Evolutionary conservation across 2,113 vertebrate genomes (phyloP).

Genomic region (Lipophrys pholis): DNA sequence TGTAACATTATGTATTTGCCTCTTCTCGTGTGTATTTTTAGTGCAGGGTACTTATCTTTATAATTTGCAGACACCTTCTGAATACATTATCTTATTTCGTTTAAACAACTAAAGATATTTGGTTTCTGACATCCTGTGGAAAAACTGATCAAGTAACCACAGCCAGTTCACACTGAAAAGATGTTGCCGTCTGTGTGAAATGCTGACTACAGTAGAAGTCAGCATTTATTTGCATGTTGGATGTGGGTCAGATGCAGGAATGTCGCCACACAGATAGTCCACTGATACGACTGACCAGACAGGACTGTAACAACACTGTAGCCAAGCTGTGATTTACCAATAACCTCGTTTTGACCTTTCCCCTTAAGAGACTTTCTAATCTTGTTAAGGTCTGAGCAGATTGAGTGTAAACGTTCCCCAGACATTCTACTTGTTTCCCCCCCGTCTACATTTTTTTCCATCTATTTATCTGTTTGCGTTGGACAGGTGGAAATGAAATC

Average conservation of each 20-base stretch:
- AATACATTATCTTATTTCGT: background rate
- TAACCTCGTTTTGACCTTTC: slow-evolving; percentile 24
- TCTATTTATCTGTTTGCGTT: background rate
- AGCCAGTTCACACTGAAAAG: too few species aligned
- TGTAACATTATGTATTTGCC: too few species aligned
- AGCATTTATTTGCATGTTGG: background rate
- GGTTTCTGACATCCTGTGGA: too few species aligned
- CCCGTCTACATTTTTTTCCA: too few species aligned
- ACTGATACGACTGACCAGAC: background rate
- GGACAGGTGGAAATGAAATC: slow-evolving; percentile 5
- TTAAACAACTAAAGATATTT: too few species aligned
- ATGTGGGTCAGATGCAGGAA: background rate
- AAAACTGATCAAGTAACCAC: too few species aligned
- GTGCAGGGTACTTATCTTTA: too few species aligned
- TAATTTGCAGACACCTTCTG: background rate
- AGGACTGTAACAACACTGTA: slow-evolving; percentile 3
- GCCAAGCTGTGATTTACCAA: background rate
- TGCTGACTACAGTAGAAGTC: background rate
- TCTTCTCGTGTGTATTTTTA: too few species aligned
- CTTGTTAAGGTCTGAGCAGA: background rate
- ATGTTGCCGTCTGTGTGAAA: background rate
- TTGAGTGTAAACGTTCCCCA: slow-evolving; percentile 3
- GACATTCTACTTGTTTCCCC: background rate
- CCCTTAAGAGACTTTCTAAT: slow-evolving; percentile 12
- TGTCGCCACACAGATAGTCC: background rate